These are phyloP conservation scores for Agrilus biguttatus DNA, from an alignment of 2,888 invertebrate genomes.

Conservation along the genomic window DNA sequence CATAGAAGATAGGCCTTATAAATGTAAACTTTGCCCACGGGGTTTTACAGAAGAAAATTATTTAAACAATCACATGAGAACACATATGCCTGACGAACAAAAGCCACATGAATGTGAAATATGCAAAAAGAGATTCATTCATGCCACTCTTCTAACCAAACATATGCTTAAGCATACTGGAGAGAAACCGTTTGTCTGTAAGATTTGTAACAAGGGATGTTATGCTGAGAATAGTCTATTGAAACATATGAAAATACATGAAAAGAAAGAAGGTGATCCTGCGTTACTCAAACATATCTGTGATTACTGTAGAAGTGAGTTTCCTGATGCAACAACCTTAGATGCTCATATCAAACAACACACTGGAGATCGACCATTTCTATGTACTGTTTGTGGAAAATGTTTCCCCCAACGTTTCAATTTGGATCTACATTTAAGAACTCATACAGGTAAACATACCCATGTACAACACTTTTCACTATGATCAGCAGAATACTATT, in stretches of 20 bases:
- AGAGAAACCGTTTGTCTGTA: slow-evolving; percentile 34
- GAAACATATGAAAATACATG: slow-evolving; percentile 34
- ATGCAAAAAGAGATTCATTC: slow-evolving; percentile 33
- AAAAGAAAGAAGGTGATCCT: slow-evolving; percentile 32
- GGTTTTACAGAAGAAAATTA: slow-evolving; percentile 33
- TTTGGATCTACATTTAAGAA: slow-evolving; percentile 29
- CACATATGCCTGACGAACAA: slow-evolving; percentile 29
- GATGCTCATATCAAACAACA: slow-evolving; percentile 32
- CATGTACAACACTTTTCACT: neutral
- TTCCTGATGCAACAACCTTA: slow-evolving; percentile 25
- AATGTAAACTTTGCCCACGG: slow-evolving; percentile 29
- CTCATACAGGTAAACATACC: slow-evolving; percentile 26
- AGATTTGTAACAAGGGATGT: slow-evolving; percentile 30
- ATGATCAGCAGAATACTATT: too few species aligned
- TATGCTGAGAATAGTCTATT: slow-evolving; percentile 32
- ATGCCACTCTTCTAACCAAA: slow-evolving; percentile 30
- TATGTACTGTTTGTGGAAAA: slow-evolving; percentile 31
- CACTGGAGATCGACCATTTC: slow-evolving; percentile 30
- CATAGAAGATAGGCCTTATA: slow-evolving; percentile 30
- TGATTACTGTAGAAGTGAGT: slow-evolving; percentile 32
- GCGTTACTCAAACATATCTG: slow-evolving; percentile 31
- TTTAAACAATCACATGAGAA: slow-evolving; percentile 31
- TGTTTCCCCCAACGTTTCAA: slow-evolving; percentile 32
- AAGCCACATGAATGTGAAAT: slow-evolving; percentile 34
- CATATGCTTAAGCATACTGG: slow-evolving; percentile 33